Base-by-base conservation (phyloP, 2,113 vertebrate species). In the Oreochromis aureus region DNA sequence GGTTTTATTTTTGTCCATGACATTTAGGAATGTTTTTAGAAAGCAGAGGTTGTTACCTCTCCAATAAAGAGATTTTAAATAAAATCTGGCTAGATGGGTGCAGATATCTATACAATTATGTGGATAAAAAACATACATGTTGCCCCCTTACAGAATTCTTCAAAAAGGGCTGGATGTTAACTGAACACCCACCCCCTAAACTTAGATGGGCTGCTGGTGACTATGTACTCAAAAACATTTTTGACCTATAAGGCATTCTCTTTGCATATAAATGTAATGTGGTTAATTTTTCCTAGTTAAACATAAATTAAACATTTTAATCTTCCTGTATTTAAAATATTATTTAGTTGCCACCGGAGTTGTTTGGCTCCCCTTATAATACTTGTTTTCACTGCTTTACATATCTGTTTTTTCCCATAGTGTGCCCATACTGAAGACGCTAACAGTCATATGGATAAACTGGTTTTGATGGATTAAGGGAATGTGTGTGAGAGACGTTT, bases 161-260 rank as follows among this genome's bases (percentile, higher is more conserved):
- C 2, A 16, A 71, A 10, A 13, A 71, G 66, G 39, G 6, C n/a
- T 71, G 7, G 1, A 44, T 71, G 12, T 44, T 71, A 44, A 71
- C 24, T 7, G 0, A 44, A 71, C 66, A 0, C n/a, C 41, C 66
- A 10, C 0, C 39, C 66, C 0, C 6, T 71, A 3, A 44, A 41
- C 66, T 71, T 0, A 44, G 39, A 6, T 24, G 36, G 63, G 12
- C 36, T 71, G 63, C n/a, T 16, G 66, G 36, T 44, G 66, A 71
- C 12, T 15, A 15, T 15, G 44, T 13, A 69, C 36, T 71, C 39
- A 44, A 27, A 73, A 4, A 46, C 6, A 46, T 10, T 46, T 0
- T 0, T 18, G 69, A 5, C 69, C 69, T 73, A 46, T 73, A 73
- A 46, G 6, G 8, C n/a, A 73, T 73, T 15, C 0, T 73, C 22